These are phyloP conservation scores for Caenorhabditis sp. DNA, from an alignment of 2,888 invertebrate species.

Conservation along the genomic window DNA sequence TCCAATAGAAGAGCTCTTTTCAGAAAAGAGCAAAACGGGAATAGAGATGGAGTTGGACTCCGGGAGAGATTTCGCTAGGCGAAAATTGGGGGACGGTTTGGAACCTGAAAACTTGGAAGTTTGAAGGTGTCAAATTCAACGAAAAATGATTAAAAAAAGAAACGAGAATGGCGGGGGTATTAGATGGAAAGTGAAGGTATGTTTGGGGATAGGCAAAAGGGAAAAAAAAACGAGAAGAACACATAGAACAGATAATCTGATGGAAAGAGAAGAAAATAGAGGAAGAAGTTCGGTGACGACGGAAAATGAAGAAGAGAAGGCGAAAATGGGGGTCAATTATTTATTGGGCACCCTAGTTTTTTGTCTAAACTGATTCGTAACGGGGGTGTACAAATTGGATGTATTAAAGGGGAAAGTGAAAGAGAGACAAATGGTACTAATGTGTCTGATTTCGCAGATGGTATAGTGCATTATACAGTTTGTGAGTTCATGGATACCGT, in stretches of 20 bases:
- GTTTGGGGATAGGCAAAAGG: background rate
- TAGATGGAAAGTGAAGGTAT: background rate
- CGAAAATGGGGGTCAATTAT: constrained; percentile 52
- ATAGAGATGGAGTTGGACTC: constrained; percentile 52
- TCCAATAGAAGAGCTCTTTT: constrained; percentile 39
- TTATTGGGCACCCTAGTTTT: constrained; percentile 44
- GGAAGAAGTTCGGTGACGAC: background rate
- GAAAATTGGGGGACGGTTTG: constrained; percentile 46
- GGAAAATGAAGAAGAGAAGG: constrained; percentile 17
- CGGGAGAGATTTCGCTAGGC: constrained; percentile 48
- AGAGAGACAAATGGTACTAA: background rate
- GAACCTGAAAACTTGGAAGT: constrained; percentile 44
- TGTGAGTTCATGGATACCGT: no score
- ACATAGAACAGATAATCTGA: constrained; percentile 44
- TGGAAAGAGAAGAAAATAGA: constrained; percentile 7
- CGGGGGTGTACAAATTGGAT: constrained; percentile 8
- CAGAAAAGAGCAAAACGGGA: constrained; percentile 48
- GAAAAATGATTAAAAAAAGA: constrained; percentile 12
- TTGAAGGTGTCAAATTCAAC: background rate
- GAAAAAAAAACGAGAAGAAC: constrained; percentile 1
- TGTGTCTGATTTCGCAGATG: background rate
- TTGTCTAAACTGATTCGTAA: constrained; percentile 7
- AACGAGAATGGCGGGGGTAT: constrained; percentile 9
- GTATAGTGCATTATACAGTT: background rate
- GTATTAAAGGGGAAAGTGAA: background rate